phyloP scores from a whole-genome alignment of 53 echinoderm and acorn worm species.

The Patiria pectinifera region DNA sequence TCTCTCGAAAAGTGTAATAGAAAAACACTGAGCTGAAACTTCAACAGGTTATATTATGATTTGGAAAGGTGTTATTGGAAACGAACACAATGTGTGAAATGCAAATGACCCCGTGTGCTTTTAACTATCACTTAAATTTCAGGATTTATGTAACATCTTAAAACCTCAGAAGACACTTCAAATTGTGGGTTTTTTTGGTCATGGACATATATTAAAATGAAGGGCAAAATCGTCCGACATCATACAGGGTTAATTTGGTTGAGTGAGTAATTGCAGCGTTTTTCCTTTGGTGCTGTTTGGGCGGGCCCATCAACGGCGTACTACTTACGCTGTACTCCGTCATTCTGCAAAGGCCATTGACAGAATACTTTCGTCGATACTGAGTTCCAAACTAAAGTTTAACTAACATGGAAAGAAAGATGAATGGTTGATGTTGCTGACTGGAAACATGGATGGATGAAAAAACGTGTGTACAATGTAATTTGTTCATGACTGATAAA shows the following conservation, averaged over 20 bases:
- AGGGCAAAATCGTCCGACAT: neutral
- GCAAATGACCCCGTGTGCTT: too few relatives aligned
- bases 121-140: too few relatives aligned
- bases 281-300: neutral
- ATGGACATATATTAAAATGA: too few relatives aligned
- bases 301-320: neutral
- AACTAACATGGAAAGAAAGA: constrained; percentile 2
- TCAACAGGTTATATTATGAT: too few relatives aligned
- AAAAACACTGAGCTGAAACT: too few relatives aligned
- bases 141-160: too few relatives aligned
- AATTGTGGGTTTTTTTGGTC: too few relatives aligned
- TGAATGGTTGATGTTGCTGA: neutral
- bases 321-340: constrained; percentile 49
- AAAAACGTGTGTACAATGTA: neutral
- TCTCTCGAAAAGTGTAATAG: too few relatives aligned
- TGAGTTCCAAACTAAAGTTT: constrained; percentile 6
- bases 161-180: too few relatives aligned
- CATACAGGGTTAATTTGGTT: neutral
- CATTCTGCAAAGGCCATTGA: constrained; percentile 35
- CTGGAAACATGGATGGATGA: neutral
- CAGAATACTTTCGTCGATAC: neutral
- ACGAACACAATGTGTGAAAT: too few relatives aligned
- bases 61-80: too few relatives aligned
- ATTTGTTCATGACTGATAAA: neutral
- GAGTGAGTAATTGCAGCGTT: neutral